These are phyloP conservation scores for Drosophila oshimai DNA, from an alignment of 1,140 invertebrate species.

Conservation along the genomic window DNA sequence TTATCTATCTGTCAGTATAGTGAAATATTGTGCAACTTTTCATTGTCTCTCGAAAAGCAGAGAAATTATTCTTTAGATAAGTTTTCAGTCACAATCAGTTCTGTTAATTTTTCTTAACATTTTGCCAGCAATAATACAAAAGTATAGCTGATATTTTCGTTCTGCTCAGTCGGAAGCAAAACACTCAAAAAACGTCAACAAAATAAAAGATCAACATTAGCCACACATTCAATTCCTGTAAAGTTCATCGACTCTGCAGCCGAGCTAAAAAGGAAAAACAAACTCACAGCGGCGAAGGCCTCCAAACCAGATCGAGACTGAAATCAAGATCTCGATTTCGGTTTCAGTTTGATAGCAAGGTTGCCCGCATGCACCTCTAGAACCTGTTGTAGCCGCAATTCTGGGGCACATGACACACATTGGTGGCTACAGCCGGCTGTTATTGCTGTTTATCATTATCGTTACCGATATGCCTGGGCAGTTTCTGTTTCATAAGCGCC, in stretches of 20 bases:
- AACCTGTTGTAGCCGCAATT: constrained; percentile 43
- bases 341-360: constrained; percentile 33
- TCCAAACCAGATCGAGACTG: background rate
- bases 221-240: constrained; percentile 34
- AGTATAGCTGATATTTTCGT: background rate
- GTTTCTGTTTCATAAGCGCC: constrained; percentile 32
- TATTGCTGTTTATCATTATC: constrained; percentile 13
- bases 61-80: no score
- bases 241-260: constrained; percentile 63
- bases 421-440: background rate
- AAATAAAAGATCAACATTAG: constrained; percentile 12
- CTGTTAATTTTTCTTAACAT: no score
- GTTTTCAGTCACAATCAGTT: no score
- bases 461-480: background rate
- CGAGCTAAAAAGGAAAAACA: background rate
- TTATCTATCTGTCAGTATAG: no score
- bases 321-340: constrained; percentile 21
- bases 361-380: constrained; percentile 35
- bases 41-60: no score
- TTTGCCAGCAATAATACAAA: no score
- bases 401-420: constrained; percentile 48
- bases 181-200: constrained; percentile 31
- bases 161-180: background rate
- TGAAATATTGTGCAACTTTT: no score
- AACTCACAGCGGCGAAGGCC: constrained; percentile 3